Percentiles rank a stretch among this genome's conserved stretches.
These are phyloP conservation scores for Drosophila algonquin DNA, from an alignment of 2,888 invertebrate genomes.

Conservation along the genomic window DNA sequence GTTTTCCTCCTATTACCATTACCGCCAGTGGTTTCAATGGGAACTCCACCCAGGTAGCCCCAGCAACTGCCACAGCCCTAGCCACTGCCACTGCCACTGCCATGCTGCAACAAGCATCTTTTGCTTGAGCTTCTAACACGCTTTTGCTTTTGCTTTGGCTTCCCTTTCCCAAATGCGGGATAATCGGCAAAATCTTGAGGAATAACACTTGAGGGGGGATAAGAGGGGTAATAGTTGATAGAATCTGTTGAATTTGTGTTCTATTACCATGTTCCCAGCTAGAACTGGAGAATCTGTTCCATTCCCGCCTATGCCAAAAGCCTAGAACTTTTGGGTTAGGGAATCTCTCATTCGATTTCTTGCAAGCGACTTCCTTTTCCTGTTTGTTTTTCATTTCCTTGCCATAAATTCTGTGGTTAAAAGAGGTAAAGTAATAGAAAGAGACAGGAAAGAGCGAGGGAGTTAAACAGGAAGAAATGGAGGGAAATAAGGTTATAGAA, in stretches of 20 bases:
- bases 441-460: background rate
- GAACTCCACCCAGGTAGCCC: slow-evolving; percentile 57
- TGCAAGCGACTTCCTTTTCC: slow-evolving; percentile 4
- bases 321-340: slow-evolving; percentile 11
- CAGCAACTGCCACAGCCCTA: slow-evolving; percentile 40
- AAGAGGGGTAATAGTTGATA: background rate
- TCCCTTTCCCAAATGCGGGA: slow-evolving; percentile 42
- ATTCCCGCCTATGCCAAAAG: too few relatives aligned
- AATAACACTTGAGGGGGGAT: slow-evolving; percentile 14
- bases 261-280: background rate
- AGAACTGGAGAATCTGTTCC: too few relatives aligned
- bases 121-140: slow-evolving; percentile 63
- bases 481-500: too few relatives aligned
- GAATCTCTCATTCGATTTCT: slow-evolving; percentile 40
- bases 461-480: too few relatives aligned
- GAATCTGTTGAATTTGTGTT: background rate
- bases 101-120: slow-evolving; percentile 47
- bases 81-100: slow-evolving; percentile 51
- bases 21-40: slow-evolving; percentile 11
- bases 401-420: slow-evolving; percentile 68
- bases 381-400: slow-evolving; percentile 69
- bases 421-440: slow-evolving; percentile 7
- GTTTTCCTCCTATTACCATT: slow-evolving; percentile 42
- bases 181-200: slow-evolving; percentile 11
- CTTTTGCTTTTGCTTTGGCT: slow-evolving; percentile 69